phyloP scores from a whole-genome alignment of 2,888 invertebrate species.

The Glaucopsyche alexis region DNA sequence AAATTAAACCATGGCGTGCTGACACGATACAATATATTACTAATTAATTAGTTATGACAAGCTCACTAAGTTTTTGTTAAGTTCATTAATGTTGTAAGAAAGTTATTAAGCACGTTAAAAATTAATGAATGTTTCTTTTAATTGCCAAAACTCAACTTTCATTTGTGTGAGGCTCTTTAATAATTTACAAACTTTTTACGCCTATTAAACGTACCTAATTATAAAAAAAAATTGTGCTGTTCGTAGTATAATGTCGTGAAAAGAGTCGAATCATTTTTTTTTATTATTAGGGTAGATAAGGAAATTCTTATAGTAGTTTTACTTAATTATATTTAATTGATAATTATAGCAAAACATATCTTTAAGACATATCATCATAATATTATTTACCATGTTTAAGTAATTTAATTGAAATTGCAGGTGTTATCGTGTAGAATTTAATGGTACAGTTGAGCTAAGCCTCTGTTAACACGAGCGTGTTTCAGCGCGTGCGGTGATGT shows the following conservation, averaged over 20 bases:
- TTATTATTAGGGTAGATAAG: no score
- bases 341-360: no score
- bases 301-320: no score
- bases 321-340: no score
- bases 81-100: background rate
- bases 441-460: no score
- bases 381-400: no score
- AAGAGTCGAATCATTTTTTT: no score
- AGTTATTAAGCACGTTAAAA: background rate
- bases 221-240: background rate
- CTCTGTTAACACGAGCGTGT: background rate
- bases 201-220: no score
- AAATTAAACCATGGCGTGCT: constrained; percentile 1
- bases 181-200: background rate
- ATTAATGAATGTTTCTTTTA: background rate
- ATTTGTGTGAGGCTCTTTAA: background rate
- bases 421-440: no score
- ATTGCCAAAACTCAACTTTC: background rate
- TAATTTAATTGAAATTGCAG: no score
- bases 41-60: constrained; percentile 22
- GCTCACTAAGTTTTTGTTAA: constrained; percentile 1
- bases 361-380: no score
- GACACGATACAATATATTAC: constrained; percentile 2
- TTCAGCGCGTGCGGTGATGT: constrained; percentile 62
- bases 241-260: no score